phyloP scores from a whole-genome alignment of 2,797 vertebrate genomes.

The Xenentodon cancila region DNA sequence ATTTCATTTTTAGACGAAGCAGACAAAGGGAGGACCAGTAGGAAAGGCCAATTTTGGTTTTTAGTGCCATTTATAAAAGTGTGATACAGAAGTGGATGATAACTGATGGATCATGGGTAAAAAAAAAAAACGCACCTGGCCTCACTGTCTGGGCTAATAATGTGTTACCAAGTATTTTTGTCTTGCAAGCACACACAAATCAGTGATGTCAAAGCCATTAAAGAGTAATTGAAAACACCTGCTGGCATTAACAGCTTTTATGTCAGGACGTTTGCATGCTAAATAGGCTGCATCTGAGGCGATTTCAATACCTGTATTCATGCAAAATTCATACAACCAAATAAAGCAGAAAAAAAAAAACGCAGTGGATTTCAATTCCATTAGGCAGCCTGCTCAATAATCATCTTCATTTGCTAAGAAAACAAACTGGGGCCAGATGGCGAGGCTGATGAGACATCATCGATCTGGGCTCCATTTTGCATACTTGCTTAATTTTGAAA shows the following conservation, averaged over 20 bases:
- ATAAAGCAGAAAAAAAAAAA: conserved; percentile 60
- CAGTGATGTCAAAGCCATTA: conserved; percentile 39
- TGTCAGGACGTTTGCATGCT: conserved; percentile 25
- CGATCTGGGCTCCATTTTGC: conserved; percentile 78
- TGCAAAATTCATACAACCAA: conserved; percentile 60
- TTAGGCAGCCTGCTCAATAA: conserved; percentile 77
- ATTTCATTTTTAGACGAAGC: conserved; percentile 1
- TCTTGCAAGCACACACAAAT: conserved; percentile 47
- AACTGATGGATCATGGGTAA: background rate
- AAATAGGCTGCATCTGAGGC: conserved; percentile 38
- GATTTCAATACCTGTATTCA: conserved; percentile 44
- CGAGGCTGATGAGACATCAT: conserved; percentile 74
- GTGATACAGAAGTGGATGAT: conserved; percentile 2
- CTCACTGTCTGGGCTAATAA: conserved; percentile 18
- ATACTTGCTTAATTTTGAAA: conserved; percentile 68
- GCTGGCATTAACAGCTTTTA: conserved; percentile 46
- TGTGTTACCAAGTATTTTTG: conserved; percentile 14
- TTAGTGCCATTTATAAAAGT: background rate
- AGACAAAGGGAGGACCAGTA: background rate
- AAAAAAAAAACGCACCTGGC: conserved; percentile 22
- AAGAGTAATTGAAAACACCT: conserved; percentile 57
- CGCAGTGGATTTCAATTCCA: conserved; percentile 69
- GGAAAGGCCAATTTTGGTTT: background rate
- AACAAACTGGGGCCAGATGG: conserved; percentile 84
- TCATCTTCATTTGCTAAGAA: conserved; percentile 82